Conservation (phyloP, 2,113 vertebrate genomes). For the Mastomys natalensis region DNA sequence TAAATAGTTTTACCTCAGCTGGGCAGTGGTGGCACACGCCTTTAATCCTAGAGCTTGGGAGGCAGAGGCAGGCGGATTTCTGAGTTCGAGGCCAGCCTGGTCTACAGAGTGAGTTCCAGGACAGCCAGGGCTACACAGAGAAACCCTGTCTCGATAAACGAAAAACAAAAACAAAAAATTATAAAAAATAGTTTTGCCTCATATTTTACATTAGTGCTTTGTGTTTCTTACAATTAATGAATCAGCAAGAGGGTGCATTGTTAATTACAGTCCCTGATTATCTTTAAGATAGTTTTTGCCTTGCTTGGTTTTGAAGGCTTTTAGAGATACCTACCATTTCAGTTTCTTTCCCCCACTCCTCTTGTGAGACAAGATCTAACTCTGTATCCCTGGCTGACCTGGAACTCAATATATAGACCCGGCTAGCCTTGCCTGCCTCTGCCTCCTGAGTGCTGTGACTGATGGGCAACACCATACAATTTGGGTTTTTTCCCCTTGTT, state of each 20-base stretch:
- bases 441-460: neutral
- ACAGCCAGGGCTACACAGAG: too few relatives aligned
- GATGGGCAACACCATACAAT: neutral
- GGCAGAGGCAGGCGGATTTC: too few relatives aligned
- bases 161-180: too few relatives aligned
- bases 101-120: too few relatives aligned
- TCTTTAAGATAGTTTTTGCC: constrained; percentile 45
- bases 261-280: neutral
- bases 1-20: neutral
- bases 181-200: neutral
- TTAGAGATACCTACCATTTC: neutral
- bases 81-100: too few relatives aligned
- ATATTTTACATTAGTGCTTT: neutral
- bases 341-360: neutral
- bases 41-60: too few relatives aligned
- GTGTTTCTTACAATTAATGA: neutral
- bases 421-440: neutral
- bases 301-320: neutral
- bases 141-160: too few relatives aligned
- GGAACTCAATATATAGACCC: neutral
- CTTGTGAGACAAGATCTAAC: neutral
- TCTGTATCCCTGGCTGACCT: neutral
- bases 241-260: neutral
- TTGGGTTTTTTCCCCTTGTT: too few relatives aligned
- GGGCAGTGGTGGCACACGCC: too few relatives aligned